Base-by-base conservation (phyloP, 2,113 vertebrate species). In the Thamnaconus septentrionalis region DNA sequence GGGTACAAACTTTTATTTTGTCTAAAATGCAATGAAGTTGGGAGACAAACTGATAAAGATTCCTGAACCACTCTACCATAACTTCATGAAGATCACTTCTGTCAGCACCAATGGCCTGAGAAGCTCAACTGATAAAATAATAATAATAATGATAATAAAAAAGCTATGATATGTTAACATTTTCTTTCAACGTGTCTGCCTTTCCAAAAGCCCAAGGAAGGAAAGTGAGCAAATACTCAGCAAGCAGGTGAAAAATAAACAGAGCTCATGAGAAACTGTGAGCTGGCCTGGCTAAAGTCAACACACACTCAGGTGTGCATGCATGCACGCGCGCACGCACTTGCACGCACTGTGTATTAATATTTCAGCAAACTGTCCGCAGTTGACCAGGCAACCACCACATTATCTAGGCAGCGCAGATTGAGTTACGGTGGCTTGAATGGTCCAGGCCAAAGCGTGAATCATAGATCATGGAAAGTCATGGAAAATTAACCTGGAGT, bases 371-470 rank as follows among this genome's bases (percentile, higher is more conserved):
- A 63, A 39, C 73, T 72, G 64, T 81, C 72, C 66, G 49, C 60
- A 74, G 87, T 89, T 82, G 87, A 86, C 90, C 40, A 53, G 88
- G 90, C 76, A 90, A 92, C 90, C 82, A 85, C 76, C 80, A 88
- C 78, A 75, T 80, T 87, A 90, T 90, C 91, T 83, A 64, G 76
- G 56, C 68, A 41, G 40, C 18, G 61, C 45, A 61, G 87, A 76
- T 91, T 80, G 67, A 69, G 79, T 92, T 91, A 89, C 91, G 70
- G 31, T 43, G 44, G 61, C 55, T 5, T 31, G 18, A 31, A 31
- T 31, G 18, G 18, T 31, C 2, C 18, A 31, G 18, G 18, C 18
- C 18, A 31, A 31, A 31, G 18, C 18, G 18, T 31, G 18, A 31
- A 31, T 31, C 18, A 31, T 31, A 31, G 18, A 31, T 31, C 18